These are phyloP conservation scores for Plecturocebus donacophilus DNA, from an alignment of 2,113 vertebrate species.

Conservation along the genomic window DNA sequence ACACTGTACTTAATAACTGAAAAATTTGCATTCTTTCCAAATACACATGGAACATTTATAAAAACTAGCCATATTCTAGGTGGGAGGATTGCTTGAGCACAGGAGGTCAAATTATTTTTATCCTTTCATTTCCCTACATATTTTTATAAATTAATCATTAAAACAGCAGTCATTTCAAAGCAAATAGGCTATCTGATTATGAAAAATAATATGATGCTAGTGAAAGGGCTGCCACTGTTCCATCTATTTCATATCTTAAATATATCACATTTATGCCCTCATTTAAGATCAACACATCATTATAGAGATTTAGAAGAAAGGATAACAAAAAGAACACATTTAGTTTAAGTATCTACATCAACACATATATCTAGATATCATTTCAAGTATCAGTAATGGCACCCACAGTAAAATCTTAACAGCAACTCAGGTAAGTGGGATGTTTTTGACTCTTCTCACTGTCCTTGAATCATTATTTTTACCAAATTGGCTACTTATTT, in stretches of 20 bases:
- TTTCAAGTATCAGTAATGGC: constrained; percentile 10
- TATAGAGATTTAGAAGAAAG: not conserved
- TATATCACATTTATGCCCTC: not conserved
- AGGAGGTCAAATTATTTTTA: not conserved
- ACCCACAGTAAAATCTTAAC: not conserved
- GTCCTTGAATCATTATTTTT: not conserved
- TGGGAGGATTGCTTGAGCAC: not conserved
- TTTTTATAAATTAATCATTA: constrained; percentile 33
- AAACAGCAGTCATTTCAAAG: constrained; percentile 8
- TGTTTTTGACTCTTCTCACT: not conserved
- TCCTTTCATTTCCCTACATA: constrained; percentile 18
- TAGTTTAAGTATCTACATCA: not conserved
- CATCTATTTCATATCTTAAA: not conserved
- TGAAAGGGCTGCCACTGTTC: not conserved
- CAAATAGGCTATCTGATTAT: not conserved
- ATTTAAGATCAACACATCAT: not conserved
- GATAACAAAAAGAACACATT: not conserved
- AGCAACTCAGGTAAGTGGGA: not conserved
- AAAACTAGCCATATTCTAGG: not conserved
- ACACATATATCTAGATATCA: not conserved
- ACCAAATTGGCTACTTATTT: not conserved
- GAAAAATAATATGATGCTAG: not conserved
- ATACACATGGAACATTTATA: not conserved
- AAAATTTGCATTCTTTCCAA: not conserved
- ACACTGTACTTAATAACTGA: not conserved